phyloP scores from a whole-genome alignment of 2,888 invertebrate species.

The Carcina quercana region DNA sequence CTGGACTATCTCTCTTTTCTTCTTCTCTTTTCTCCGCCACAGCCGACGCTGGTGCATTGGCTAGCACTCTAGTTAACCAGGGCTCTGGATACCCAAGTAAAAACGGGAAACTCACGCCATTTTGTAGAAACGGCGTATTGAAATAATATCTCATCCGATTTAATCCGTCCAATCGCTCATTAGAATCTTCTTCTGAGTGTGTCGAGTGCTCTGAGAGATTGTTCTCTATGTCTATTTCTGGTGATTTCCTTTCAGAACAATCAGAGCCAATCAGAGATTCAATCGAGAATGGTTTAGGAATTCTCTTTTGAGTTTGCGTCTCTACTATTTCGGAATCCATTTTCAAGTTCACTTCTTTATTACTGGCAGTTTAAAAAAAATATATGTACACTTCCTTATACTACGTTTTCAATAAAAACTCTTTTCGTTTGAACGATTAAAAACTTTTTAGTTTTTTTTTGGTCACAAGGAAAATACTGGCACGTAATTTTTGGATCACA shows the following conservation, averaged over 20 bases:
- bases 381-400: no score
- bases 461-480: background rate
- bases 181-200: slow-evolving; percentile 58
- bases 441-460: background rate
- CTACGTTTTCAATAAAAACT: no score
- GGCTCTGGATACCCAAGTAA: slow-evolving; percentile 62
- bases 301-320: slow-evolving; percentile 51
- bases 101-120: slow-evolving; percentile 61
- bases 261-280: slow-evolving; percentile 74
- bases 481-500: slow-evolving; percentile 1
- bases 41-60: slow-evolving; percentile 27
- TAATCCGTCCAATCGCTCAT: slow-evolving; percentile 44
- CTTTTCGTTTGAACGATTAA: background rate
- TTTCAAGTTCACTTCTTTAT: slow-evolving; percentile 16
- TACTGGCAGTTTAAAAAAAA: no score
- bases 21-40: slow-evolving; percentile 40
- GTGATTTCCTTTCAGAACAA: slow-evolving; percentile 58
- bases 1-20: slow-evolving; percentile 61
- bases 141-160: slow-evolving; percentile 64
- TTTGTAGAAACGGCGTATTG: slow-evolving; percentile 58
- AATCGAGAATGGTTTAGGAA: slow-evolving; percentile 77
- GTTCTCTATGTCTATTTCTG: slow-evolving; percentile 64
- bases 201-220: slow-evolving; percentile 54
- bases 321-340: slow-evolving; percentile 53
- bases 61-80: slow-evolving; percentile 51